A percentile compares a stretch with the other conserved stretches of the same genome.
Evolutionary conservation across 2,113 vertebrate genomes (phyloP).

Genomic region (Microcebus ravelobensis): DNA sequence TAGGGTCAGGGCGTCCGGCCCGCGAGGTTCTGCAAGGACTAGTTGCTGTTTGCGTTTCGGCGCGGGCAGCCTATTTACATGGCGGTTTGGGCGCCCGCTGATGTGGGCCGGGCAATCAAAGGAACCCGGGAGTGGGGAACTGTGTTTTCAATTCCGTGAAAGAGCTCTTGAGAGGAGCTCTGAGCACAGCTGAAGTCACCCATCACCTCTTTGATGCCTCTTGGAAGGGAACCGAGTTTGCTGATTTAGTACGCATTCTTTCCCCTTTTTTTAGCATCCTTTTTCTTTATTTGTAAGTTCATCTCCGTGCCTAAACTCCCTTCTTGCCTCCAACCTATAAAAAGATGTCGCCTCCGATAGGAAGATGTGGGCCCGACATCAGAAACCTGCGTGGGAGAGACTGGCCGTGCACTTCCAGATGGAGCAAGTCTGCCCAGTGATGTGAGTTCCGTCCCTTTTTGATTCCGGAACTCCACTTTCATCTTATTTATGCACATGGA

Average conservation of each 20-base stretch:
- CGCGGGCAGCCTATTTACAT: background rate
- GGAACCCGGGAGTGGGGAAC: background rate
- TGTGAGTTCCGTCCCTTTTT: background rate
- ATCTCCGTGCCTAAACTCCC: background rate
- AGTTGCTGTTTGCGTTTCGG: background rate
- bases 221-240: constrained; percentile 64
- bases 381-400: constrained; percentile 32
- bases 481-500: constrained; percentile 72
- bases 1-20: background rate
- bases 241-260: constrained; percentile 56
- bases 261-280: background rate
- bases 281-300: background rate
- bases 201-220: constrained; percentile 66
- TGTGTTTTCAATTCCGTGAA: background rate
- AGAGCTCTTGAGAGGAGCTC: constrained; percentile 29
- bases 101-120: background rate
- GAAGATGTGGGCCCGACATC: background rate
- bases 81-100: background rate
- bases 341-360: accelerated
- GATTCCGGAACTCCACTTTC: constrained; percentile 45
- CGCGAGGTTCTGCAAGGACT: background rate
- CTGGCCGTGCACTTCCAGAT: background rate
- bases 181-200: accelerated
- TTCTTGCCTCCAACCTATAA: constrained; percentile 43
- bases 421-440: background rate